Conservation (phyloP, 2,888 invertebrate species). For the Luperina nickerlii region DNA sequence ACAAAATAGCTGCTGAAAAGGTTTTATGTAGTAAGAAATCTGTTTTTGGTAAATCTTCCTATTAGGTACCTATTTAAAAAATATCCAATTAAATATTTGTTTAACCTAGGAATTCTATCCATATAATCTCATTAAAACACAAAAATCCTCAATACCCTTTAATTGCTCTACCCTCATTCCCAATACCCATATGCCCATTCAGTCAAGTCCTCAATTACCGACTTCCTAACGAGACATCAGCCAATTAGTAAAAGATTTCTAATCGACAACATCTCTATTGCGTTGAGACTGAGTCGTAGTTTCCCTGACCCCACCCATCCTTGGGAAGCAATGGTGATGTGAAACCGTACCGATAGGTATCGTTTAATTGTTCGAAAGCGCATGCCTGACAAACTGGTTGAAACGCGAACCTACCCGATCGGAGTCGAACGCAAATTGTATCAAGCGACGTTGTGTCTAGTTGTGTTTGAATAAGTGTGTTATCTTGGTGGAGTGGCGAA, state of each 20-base stretch:
- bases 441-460: slow-evolving; percentile 7
- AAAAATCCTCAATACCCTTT: too few species aligned
- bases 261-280: slow-evolving; percentile 57
- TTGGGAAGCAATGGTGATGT: slow-evolving; percentile 65
- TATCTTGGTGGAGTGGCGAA: background rate
- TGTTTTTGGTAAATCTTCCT: background rate
- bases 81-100: background rate
- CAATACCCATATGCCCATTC: background rate
- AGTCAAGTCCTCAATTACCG: slow-evolving; percentile 29
- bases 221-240: slow-evolving; percentile 48
- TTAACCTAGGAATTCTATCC: background rate
- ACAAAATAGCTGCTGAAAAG: background rate
- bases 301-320: slow-evolving; percentile 63
- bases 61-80: background rate
- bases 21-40: background rate
- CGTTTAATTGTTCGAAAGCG: slow-evolving; percentile 87
- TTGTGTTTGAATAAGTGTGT: slow-evolving; percentile 6
- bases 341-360: slow-evolving; percentile 71
- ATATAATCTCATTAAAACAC: background rate
- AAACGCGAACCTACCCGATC: slow-evolving; percentile 20
- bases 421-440: slow-evolving; percentile 49
- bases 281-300: slow-evolving; percentile 21
- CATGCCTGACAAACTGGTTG: slow-evolving; percentile 70
- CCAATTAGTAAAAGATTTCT: slow-evolving; percentile 62
- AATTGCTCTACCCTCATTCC: background rate